Base-by-base conservation (phyloP, 2,888 invertebrate genomes). In the Sphaerophoria rueppellii region DNA sequence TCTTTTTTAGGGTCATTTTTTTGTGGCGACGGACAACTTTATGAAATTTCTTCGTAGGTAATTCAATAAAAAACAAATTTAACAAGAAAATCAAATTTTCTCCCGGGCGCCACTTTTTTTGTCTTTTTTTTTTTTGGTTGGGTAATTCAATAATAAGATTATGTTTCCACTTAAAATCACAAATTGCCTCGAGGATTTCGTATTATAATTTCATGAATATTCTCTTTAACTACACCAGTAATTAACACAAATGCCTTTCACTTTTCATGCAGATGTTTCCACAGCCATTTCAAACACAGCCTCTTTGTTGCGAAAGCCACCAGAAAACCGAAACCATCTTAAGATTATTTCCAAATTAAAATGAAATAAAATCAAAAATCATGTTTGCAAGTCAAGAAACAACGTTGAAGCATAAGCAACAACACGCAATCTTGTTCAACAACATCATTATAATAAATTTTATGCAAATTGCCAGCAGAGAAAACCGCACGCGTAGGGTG, bases 401-500 rank as follows among this genome's bases (percentile, higher is more conserved):
- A 24, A 24, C 24, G 24, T 24, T 2, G 24, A 24, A 24, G 24
- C 24, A 24, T 24, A 24, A 24, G 24, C 24, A 54, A 3, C 24
- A 7, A 35, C n/a, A n/a, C 35, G 9, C 12, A 40, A 6, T 43
- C 58, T 58, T 58, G 37, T 58, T 9, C 40, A 16, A 16, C 37
- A 58, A 60, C 60, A 60, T 60, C 40, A 60, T 60, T 60, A 40
- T 43, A 24, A 60, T 60, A 43, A 60, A 60, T 60, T 60, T 60
- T 43, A 60, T 60, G 40, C 60, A 60, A 60, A 60, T 60, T 60
- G 43, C 60, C 58, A 58, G 0, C 35, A 14, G 1, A 55, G n/a
- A 11, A 11, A 46, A 50, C 50, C 50, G 16, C 14, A 6, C 35
- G 14, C 14, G 14, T 12, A 58, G 58, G 16, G 14, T 7, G 5